These are phyloP conservation scores for Brachirus orientalis DNA, from an alignment of 2,113 vertebrate species.

Conservation along the genomic window DNA sequence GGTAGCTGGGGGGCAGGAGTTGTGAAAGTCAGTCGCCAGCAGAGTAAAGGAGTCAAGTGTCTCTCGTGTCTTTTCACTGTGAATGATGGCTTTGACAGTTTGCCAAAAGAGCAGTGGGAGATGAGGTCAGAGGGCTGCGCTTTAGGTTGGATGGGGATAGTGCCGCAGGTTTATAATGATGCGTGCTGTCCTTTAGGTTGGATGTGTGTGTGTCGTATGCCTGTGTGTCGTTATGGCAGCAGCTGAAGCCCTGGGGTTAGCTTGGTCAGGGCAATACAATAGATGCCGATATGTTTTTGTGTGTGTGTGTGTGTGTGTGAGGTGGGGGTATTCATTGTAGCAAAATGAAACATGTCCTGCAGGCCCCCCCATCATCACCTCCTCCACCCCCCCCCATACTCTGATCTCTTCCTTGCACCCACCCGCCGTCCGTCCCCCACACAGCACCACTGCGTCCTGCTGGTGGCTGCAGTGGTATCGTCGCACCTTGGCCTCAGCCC, in stretches of 20 bases:
- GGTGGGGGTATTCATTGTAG: constrained; percentile 29
- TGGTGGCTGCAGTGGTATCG: constrained; percentile 71
- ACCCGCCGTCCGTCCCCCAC: constrained; percentile 40
- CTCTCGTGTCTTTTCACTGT: constrained; percentile 75
- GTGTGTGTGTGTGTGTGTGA: constrained; percentile 23
- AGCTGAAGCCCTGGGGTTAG: constrained; percentile 76
- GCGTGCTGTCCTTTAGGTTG: constrained; percentile 48
- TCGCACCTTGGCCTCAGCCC: constrained; percentile 48
- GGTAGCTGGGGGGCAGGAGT: constrained; percentile 47
- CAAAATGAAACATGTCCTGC: constrained; percentile 66
- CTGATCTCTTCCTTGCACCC: constrained; percentile 30
- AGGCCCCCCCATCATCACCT: constrained; percentile 21
- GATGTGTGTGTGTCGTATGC: constrained; percentile 18
- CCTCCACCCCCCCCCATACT: constrained; percentile 17
- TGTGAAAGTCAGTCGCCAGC: constrained; percentile 73
- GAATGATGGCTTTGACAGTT: constrained; percentile 84
- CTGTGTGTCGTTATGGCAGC: constrained; percentile 42
- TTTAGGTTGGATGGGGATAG: constrained; percentile 47
- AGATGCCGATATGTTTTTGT: constrained; percentile 21
- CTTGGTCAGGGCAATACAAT: constrained; percentile 25
- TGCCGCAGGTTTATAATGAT: constrained; percentile 49
- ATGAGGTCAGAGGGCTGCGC: constrained; percentile 62
- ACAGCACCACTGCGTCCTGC: constrained; percentile 50
- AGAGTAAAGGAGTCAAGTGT: constrained; percentile 74
- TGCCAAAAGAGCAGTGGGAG: constrained; percentile 79